Base-by-base conservation (phyloP, 2,888 invertebrate genomes). In the Sinopyrophorus schimmeli region DNA sequence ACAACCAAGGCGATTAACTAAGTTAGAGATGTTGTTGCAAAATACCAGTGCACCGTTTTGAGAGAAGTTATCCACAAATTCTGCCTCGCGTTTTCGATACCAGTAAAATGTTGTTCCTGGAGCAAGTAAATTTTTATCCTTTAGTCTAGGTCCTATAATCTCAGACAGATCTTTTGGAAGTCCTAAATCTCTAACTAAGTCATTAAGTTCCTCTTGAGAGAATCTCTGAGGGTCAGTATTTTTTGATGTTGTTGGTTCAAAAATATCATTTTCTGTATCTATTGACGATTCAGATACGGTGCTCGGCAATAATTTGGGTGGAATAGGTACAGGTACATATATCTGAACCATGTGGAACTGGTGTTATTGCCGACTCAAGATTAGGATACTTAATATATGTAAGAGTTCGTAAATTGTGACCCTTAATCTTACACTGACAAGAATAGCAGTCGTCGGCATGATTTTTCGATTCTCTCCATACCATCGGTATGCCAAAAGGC, bases 401-500 rank as follows among this genome's bases (percentile, higher is more conserved):
- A 7, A 16, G 14, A 15, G 14, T 31, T 16, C 16, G 14, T 18
- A 17, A n/a, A 17, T 26, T 39, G 18, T 23, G 16, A 2, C 17
- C 27, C n/a, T n/a, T 5, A 12, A 17, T 26, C 6, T 27, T 12
- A 2, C 37, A 27, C 1, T 7, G 15, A 20, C 21, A 44, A 38
- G 38, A 44, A 17, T 38, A 38, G 57, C 51, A 55, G 38, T 54
- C 54, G 41, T 44, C 37, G 10, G 11, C 15, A 42, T 60, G 51
- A 47, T 60, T 47, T 55, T 46, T 57, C 5, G 38, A 47, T 48
- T 60, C 56, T 47, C 55, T 32, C 42, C 49, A 57, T 21, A 54
- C 34, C 57, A 57, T 52, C 10, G 54, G 56, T 27, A 40, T 37
- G 20, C 52, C 57, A 46, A 61, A 61, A 43, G 15, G 18, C 10